Conservation (phyloP, 37 sponge, comb jelly and placozoan genomes). For the Sycon ciliatum region DNA sequence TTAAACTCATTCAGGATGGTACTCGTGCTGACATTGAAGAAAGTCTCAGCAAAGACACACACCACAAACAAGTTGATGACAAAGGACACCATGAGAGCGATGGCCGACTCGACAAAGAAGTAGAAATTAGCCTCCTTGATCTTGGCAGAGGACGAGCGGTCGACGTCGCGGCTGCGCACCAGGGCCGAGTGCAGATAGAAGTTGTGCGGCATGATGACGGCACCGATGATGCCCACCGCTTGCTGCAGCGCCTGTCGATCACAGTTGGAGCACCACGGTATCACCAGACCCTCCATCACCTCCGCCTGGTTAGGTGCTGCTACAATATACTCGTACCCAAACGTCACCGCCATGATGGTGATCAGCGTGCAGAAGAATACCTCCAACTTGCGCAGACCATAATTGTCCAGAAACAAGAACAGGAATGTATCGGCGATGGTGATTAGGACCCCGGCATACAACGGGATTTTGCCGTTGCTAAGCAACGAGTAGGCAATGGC, state of each 20-base stretch:
- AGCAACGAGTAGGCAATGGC: constrained; percentile 82
- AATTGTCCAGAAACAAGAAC: constrained; percentile 86
- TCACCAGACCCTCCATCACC: constrained; percentile 21
- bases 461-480: constrained; percentile 67
- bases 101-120: constrained; percentile 54
- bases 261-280: constrained; percentile 30
- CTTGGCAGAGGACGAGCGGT: constrained; percentile 17
- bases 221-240: constrained; percentile 79
- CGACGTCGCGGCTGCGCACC: constrained; percentile 58
- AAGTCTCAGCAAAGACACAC: constrained; percentile 81
- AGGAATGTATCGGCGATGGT: constrained; percentile 76
- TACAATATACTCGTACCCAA: constrained; percentile 63
- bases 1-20: too few relatives aligned
- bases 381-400: constrained; percentile 78
- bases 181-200: constrained; percentile 90
- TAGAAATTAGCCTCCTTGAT: constrained; percentile 57
- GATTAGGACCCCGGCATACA: constrained; percentile 80
- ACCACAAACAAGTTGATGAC: constrained; percentile 86
- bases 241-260: constrained; percentile 14
- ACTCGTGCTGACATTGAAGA: neutral
- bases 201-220: constrained; percentile 95
- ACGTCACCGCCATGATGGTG: constrained; percentile 74
- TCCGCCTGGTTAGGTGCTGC: constrained; percentile 24
- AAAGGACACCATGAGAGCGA: constrained; percentile 74
- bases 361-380: constrained; percentile 76